Evolutionary conservation across 2,113 vertebrate species (phyloP), one percentile per base, ranked within the genome.

Genomic region (Orcinus orca): DNA sequence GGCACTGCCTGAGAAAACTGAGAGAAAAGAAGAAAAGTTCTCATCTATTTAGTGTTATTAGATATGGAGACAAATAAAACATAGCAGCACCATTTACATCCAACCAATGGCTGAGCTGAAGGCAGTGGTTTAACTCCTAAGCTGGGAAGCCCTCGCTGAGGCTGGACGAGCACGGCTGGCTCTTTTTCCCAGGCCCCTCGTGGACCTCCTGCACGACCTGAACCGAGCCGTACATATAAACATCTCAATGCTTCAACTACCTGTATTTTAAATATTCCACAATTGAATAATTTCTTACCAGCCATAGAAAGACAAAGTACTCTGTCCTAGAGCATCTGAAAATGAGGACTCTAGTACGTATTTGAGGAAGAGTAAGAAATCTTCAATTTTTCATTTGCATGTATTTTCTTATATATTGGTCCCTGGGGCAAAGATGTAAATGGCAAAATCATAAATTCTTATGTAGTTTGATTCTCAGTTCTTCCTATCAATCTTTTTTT

Each of bases 191-290:
- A 1, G 50, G 58, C 11, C 44, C 31, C 29, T 68, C 47, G 17
- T 4, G 4, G 12, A 18, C 20, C 36, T 13, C 38, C 68, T 0
- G 1, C 3, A 3, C 0, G 20, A 58, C 55, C 55, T 21, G 55
- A 18, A 53, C 53, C 76, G 97, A 95, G 94, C 86, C 82, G 92
- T 98, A 97, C 44, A 11, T 89, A 96, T 96, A 98, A 98, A 98
- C 79, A 97, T 98, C 97, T 97, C 97, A 91, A n/a, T 98, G 97
- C 97, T 98, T 97, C 98, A 98, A 97, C 96, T 98, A 98, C 88
- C 74, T 96, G 97, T 98, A 98, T 98, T 98, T 98, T 98, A 97
- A 98, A 97, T 98, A 98, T 99, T 98, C 99, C 96, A 97, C 97
- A 97, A 93, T 92, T 96, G 97, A 98, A 95, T 98, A 98, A 97